Evolutionary conservation across 2,888 invertebrate genomes (phyloP), one percentile per base, ranked within the genome.

Genomic region (Aphrophora alni): DNA sequence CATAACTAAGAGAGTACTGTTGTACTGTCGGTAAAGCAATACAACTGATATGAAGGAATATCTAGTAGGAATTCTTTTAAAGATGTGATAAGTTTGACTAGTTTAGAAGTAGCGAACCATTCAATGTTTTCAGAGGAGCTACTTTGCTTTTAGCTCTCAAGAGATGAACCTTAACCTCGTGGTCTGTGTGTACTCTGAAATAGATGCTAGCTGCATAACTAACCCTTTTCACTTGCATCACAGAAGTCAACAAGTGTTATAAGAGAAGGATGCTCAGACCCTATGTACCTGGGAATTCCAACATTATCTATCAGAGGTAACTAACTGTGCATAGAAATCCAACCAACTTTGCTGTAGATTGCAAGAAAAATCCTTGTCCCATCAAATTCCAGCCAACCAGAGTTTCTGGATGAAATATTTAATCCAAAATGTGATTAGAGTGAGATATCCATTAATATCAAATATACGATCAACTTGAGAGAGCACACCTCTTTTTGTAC

Each of bases 161-260:
- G 25, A 71, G 27, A 24, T 71, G 25, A 14, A 71, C 71, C 17
- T 71, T 17, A 14, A 71, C 17, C 2, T 21, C 24, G 25, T 71
- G 21, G 17, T 25, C 25, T 71, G 71, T 21, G 4, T 71, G 17
- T 17, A 71, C 25, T 24, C 71, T 71, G 14, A 71, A 24, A 28
- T 71, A 71, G 24, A 71, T 24, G 25, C 71, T 27, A 17, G 71
- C 71, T 21, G 26, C 71, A 24, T 71, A 71, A 71, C 25, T 10
- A n/a, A n/a, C 33, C 25, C 25, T 71, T 71, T 71, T 71, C 25
- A 71, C 71, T 71, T 17, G 71, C 71, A 24, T 71, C 71, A 71
- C 25, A 71, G 25, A 21, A 71, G 71, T 28, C 25, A 68, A n/a
- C n/a, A n/a, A n/a, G n/a, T n/a, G n/a, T n/a, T n/a, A n/a, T 7